Percentiles rank a stretch among this genome's conserved stretches.
These are phyloP conservation scores for Probosciger aterrimus DNA, from an alignment of 2,113 vertebrate species.

Conservation along the genomic window DNA sequence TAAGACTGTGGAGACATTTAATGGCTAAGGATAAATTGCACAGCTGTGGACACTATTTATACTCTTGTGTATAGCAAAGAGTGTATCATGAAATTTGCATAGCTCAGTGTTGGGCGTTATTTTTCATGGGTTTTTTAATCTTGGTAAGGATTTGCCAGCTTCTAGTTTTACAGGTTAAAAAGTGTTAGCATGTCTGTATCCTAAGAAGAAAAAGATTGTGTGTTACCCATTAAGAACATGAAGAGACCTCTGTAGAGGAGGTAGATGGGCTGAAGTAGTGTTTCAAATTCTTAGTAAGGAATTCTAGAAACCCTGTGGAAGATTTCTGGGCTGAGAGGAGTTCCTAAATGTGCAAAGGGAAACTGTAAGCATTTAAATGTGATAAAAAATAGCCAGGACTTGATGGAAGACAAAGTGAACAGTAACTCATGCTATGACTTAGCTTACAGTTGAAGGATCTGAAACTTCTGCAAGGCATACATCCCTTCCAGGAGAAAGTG, in stretches of 20 bases:
- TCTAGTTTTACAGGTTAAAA: not conserved
- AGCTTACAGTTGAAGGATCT: not conserved
- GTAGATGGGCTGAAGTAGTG: not conserved
- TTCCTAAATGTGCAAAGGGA: not conserved
- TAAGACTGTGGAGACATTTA: conserved; percentile 12
- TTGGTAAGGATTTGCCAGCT: not conserved
- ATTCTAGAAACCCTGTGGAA: not conserved
- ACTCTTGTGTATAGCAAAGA: not conserved
- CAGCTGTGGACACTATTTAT: conserved; percentile 51
- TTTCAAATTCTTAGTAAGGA: not conserved
- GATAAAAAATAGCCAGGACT: not conserved
- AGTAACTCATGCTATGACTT: not conserved
- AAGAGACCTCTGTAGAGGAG: not conserved
- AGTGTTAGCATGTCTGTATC: not conserved
- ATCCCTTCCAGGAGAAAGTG: not conserved
- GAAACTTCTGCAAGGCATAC: not conserved
- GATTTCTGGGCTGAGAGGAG: not conserved
- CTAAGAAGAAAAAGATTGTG: not conserved
- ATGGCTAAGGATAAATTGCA: conserved; percentile 22
- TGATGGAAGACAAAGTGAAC: not conserved
- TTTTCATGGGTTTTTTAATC: not conserved
- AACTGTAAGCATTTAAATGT: not conserved
- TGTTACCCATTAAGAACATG: not conserved
- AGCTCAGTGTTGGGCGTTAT: not conserved
- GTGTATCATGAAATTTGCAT: not conserved